phyloP scores from a whole-genome alignment of 92 coral and sea anemone genomes.

The Siderastrea siderea region DNA sequence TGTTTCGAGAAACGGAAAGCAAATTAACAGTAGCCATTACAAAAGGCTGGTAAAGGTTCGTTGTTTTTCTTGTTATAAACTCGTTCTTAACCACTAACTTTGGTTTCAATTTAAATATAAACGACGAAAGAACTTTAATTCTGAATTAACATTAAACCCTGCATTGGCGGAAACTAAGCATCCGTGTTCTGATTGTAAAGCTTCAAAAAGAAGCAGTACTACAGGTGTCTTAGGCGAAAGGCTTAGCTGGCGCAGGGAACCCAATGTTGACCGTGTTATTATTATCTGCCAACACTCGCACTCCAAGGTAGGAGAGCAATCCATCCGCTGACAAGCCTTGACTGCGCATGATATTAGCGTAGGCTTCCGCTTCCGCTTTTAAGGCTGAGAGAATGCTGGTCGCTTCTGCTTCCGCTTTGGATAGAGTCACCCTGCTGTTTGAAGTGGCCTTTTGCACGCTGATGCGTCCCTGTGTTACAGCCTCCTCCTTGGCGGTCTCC shows the following conservation, averaged over 20 bases:
- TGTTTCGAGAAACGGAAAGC: no score
- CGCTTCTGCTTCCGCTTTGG: constrained; percentile 80
- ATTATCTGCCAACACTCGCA: constrained; percentile 81
- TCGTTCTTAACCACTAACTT: no score
- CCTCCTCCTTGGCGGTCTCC: constrained; percentile 73
- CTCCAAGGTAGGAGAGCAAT: constrained; percentile 79
- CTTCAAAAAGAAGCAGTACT: no score
- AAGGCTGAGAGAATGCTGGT: constrained; percentile 67
- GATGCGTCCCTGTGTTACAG: constrained; percentile 79
- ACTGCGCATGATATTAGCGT: constrained; percentile 65
- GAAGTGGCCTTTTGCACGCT: constrained; percentile 73
- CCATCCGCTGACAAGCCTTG: constrained; percentile 76
- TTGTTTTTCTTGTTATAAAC: no score
- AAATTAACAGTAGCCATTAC: no score
- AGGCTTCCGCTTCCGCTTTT: constrained; percentile 81
- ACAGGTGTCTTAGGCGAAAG: neutral
- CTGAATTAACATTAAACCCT: no score
- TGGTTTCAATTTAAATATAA: no score
- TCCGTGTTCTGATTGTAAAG: no score
- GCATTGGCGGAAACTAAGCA: no score
- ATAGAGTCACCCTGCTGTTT: constrained; percentile 16
- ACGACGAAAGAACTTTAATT: no score
- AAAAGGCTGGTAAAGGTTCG: no score
- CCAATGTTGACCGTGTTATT: constrained; percentile 78
- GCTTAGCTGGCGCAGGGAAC: constrained; percentile 88